Conservation (phyloP, 2,113 vertebrate species). For the Tympanuchus pallidicinctus region DNA sequence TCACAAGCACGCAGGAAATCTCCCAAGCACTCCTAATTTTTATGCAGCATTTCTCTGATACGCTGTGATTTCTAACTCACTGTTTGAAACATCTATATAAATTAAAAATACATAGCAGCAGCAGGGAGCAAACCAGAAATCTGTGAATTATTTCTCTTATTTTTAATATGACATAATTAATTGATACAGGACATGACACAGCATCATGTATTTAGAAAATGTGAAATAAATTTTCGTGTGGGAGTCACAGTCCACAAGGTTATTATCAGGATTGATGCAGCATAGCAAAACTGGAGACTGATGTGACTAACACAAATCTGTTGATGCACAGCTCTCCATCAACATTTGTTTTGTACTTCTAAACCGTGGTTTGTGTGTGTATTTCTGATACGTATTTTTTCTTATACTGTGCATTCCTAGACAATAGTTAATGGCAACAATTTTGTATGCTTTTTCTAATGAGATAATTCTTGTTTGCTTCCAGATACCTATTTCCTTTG, state of each 20-base stretch:
- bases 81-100: background rate
- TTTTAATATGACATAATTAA: background rate
- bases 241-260: constrained; percentile 4
- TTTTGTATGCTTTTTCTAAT: background rate
- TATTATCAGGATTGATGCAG: background rate
- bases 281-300: background rate
- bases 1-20: background rate
- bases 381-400: background rate
- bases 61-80: background rate
- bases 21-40: background rate
- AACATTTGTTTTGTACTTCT: background rate
- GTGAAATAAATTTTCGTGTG: background rate
- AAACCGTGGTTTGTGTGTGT: background rate
- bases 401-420: background rate
- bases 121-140: background rate
- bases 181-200: background rate
- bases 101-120: background rate
- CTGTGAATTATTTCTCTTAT: background rate
- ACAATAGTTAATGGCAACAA: background rate
- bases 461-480: background rate
- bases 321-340: background rate
- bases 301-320: background rate
- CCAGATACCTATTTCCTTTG: background rate
- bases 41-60: background rate
- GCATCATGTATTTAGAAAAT: background rate